Evolutionary conservation across 2,797 vertebrate genomes (phyloP).

Genomic region (Synanceia verrucosa): DNA sequence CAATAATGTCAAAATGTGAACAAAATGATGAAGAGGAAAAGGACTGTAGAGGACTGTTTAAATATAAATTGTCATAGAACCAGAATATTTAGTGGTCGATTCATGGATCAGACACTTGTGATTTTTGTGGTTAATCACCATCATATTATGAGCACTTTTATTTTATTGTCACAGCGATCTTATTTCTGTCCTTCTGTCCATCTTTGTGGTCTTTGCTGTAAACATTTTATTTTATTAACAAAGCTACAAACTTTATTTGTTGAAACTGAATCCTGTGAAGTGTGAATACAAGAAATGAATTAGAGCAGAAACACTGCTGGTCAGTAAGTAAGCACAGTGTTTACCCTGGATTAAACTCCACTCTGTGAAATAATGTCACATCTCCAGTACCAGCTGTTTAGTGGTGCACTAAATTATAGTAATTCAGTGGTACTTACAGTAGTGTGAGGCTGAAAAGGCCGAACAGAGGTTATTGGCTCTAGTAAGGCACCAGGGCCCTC

Average conservation of each 20-base stretch:
- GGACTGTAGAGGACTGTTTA: too few relatives aligned
- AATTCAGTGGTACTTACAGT: not conserved
- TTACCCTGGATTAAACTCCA: not conserved
- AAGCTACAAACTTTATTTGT: not conserved
- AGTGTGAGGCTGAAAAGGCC: not conserved
- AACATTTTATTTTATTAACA: not conserved
- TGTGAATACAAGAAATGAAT: not conserved
- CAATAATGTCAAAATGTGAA: too few relatives aligned
- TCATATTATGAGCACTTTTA: not conserved
- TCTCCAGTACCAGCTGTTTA: not conserved
- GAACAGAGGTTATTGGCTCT: not conserved
- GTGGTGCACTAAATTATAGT: not conserved
- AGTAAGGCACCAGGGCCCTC: conserved; percentile 34
- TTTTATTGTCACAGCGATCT: not conserved
- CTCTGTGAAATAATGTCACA: not conserved
- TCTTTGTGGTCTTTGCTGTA: not conserved
- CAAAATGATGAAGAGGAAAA: too few relatives aligned
- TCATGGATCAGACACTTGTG: not conserved
- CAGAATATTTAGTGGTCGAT: too few relatives aligned
- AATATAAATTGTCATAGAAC: too few relatives aligned
- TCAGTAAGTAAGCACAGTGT: too few relatives aligned
- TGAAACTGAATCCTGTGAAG: not conserved
- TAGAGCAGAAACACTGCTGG: not conserved
- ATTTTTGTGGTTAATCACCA: not conserved
- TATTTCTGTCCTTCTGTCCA: not conserved